Evolutionary conservation across 2,888 invertebrate species (phyloP).

Genomic region (Tyria jacobaeae): DNA sequence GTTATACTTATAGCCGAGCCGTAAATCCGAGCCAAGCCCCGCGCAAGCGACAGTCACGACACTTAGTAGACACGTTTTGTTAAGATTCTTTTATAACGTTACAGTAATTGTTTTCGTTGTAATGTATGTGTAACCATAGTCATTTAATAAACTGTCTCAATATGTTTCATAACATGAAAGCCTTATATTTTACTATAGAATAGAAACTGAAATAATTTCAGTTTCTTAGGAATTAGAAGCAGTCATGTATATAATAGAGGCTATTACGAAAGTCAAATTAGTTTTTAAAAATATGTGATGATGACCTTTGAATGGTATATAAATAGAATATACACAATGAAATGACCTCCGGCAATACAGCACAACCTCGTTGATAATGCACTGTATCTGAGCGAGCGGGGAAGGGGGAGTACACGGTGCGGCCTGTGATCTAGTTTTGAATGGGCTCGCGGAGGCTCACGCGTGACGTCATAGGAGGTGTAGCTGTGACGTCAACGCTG

Average conservation of each 20-base stretch:
- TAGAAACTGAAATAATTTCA: not conserved
- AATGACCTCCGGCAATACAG: conserved; percentile 67
- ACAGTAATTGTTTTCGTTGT: no score
- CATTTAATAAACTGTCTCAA: no score
- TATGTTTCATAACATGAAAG: no score
- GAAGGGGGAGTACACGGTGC: conserved; percentile 62
- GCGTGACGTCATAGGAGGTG: conserved; percentile 82
- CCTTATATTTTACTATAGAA: no score
- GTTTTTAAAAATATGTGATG: conserved; percentile 21
- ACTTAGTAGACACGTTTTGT: no score
- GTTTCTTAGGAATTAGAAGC: not conserved
- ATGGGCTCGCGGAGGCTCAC: conserved; percentile 78
- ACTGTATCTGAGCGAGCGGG: conserved; percentile 50
- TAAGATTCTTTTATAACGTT: no score
- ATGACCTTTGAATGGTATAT: conserved; percentile 61
- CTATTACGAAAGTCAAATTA: conserved; percentile 2
- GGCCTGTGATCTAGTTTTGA: conserved; percentile 82
- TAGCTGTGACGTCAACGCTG: conserved; percentile 78
- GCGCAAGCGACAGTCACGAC: no score
- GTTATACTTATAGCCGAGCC: no score
- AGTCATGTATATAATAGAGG: conserved; percentile 6
- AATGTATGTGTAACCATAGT: no score
- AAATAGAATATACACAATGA: conserved; percentile 63
- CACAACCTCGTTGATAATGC: conserved; percentile 60
- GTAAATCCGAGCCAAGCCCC: no score